Evolutionary conservation across 2,888 invertebrate species (phyloP).

Genomic region (Euplexia lucipara): DNA sequence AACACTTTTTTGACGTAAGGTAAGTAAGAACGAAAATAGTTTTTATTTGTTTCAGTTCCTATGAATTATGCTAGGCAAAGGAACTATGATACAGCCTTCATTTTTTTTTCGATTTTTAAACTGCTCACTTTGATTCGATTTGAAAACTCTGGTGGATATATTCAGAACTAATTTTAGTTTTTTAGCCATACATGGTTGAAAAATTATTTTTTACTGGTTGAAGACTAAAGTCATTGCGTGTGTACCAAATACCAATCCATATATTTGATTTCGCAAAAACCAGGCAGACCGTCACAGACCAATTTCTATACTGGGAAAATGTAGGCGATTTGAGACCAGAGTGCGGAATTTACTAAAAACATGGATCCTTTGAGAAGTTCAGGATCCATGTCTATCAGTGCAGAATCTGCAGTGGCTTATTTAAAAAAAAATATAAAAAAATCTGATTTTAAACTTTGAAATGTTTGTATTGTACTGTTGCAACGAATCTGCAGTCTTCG

Average conservation of each 20-base stretch:
- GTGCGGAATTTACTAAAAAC: too few relatives aligned
- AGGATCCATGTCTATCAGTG: too few relatives aligned
- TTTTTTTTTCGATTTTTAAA: constrained; percentile 19
- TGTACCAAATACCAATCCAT: neutral
- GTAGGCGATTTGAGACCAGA: too few relatives aligned
- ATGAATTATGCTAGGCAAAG: constrained; percentile 59
- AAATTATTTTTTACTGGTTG: too few relatives aligned
- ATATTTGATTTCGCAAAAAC: neutral
- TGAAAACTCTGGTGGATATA: constrained; percentile 14
- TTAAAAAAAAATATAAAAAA: too few relatives aligned
- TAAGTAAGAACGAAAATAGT: constrained; percentile 76
- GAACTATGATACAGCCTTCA: constrained; percentile 53
- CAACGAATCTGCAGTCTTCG: too few relatives aligned
- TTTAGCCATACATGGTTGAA: too few relatives aligned
- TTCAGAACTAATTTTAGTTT: constrained; percentile 17
- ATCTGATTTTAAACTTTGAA: too few relatives aligned
- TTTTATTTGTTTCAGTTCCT: constrained; percentile 64
- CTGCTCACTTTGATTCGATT: neutral
- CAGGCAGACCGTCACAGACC: neutral
- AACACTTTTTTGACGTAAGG: constrained; percentile 86
- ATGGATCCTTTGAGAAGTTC: too few relatives aligned
- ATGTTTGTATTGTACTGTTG: too few relatives aligned
- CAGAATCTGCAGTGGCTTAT: too few relatives aligned
- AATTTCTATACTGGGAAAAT: neutral
- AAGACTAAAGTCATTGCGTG: too few relatives aligned